Percentiles rank a stretch among this genome's conserved stretches.
These are phyloP conservation scores for Nasonia vitripennis DNA, from an alignment of 1,140 invertebrate genomes.

Conservation along the genomic window DNA sequence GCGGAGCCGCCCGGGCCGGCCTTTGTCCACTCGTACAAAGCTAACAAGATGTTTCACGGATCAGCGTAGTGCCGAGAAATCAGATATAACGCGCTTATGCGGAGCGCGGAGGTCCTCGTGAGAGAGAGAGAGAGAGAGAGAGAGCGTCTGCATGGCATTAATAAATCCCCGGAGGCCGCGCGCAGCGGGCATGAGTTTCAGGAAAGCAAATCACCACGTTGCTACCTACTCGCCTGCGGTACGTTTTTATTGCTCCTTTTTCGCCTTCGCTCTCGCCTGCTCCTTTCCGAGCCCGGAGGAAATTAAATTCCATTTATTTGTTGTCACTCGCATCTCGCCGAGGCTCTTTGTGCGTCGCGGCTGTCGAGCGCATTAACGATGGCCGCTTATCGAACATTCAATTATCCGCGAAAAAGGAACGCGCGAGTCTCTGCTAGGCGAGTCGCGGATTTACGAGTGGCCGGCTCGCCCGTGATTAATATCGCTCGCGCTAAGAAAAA, in stretches of 20 bases:
- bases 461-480: constrained; percentile 52
- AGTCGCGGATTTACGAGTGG: constrained; percentile 54
- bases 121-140: too few relatives aligned
- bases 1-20: not conserved
- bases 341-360: not conserved
- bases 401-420: constrained; percentile 34
- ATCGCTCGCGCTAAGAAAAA: constrained; percentile 36
- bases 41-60: constrained; percentile 73
- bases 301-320: constrained; percentile 54
- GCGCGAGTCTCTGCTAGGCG: not conserved
- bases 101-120: constrained; percentile 57
- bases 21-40: constrained; percentile 68
- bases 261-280: not conserved
- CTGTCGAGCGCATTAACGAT: not conserved
- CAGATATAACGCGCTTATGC: constrained; percentile 61
- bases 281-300: constrained; percentile 33
- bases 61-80: constrained; percentile 68
- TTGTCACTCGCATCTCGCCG: constrained; percentile 41
- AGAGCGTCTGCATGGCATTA: constrained; percentile 67
- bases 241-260: not conserved
- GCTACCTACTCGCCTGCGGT: constrained; percentile 49
- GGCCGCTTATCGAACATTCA: constrained; percentile 20
- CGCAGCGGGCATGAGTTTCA: constrained; percentile 54
- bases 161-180: constrained; percentile 64
- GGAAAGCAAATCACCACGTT: constrained; percentile 54